Conservation (phyloP, 2,113 vertebrate genomes). For the Camelus dromedarius region DNA sequence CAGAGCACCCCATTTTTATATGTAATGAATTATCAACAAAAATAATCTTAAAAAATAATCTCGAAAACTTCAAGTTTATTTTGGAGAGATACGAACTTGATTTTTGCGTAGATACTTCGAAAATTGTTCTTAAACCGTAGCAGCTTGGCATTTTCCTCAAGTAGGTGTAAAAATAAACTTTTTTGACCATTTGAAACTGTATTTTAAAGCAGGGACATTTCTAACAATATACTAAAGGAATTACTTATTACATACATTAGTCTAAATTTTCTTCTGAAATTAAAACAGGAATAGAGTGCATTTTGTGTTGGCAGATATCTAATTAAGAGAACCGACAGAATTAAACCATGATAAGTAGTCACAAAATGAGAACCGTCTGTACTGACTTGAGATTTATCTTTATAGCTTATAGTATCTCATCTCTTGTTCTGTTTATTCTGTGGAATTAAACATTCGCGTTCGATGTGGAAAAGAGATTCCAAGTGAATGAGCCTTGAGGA, state of each 20-base stretch:
- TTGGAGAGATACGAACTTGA: neutral
- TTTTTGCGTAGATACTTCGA: neutral
- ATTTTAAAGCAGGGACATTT: neutral
- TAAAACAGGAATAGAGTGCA: neutral
- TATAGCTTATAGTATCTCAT: neutral
- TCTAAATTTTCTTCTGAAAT: neutral
- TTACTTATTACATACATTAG: neutral
- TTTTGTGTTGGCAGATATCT: neutral
- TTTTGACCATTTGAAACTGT: neutral
- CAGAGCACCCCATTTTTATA: neutral
- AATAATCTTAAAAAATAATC: neutral
- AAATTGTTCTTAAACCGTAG: neutral
- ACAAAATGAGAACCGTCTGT: neutral
- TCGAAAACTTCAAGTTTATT: neutral
- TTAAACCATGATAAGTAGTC: slow-evolving; percentile 21
- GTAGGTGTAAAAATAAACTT: neutral
- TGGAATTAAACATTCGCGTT: slow-evolving; percentile 44
- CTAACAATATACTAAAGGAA: neutral
- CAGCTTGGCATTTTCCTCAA: neutral
- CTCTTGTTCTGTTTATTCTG: slow-evolving; percentile 25
- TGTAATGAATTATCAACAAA: neutral
- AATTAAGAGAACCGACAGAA: neutral
- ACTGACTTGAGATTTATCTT: slow-evolving; percentile 32
- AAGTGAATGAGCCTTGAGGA: slow-evolving; percentile 55
- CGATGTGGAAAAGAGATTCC: slow-evolving; percentile 30